These are phyloP conservation scores for Tetrao urogallus DNA, from an alignment of 2,113 vertebrate genomes.

Conservation along the genomic window DNA sequence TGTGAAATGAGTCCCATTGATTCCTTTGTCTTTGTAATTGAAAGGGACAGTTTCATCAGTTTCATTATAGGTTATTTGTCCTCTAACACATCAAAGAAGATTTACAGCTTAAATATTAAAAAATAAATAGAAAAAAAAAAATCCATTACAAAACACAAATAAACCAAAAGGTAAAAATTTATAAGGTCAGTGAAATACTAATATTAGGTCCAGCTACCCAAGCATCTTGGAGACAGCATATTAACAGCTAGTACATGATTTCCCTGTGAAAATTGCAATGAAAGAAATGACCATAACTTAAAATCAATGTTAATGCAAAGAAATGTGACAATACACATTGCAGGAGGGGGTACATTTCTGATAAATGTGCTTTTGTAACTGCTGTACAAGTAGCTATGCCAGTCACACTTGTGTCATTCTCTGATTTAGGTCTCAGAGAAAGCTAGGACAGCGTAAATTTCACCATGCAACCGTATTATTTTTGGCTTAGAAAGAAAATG, in stretches of 20 bases:
- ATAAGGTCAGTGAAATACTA: constrained; percentile 25
- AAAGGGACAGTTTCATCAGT: constrained; percentile 60
- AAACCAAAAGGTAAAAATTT: constrained; percentile 30
- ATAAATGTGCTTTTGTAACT: constrained; percentile 46
- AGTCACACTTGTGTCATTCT: not conserved
- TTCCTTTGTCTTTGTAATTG: constrained; percentile 66
- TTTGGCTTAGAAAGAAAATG: not conserved
- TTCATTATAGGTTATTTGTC: constrained; percentile 51
- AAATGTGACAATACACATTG: not conserved
- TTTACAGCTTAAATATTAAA: constrained; percentile 36
- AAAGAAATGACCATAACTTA: constrained; percentile 26
- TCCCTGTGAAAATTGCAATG: constrained; percentile 6
- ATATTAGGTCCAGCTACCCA: not conserved
- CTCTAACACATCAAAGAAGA: constrained; percentile 38
- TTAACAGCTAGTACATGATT: not conserved
- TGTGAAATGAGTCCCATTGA: constrained; percentile 65
- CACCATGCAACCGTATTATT: not conserved
- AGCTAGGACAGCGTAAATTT: not conserved
- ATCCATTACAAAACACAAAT: constrained; percentile 22
- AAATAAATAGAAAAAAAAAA: not conserved
- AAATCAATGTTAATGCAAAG: constrained; percentile 43
- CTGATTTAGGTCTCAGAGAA: not conserved
- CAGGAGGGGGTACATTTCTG: not conserved
- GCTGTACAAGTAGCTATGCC: not conserved
- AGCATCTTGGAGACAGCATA: not conserved